Conservation (phyloP, 2,113 vertebrate species). For the Amblyornis subalaris region DNA sequence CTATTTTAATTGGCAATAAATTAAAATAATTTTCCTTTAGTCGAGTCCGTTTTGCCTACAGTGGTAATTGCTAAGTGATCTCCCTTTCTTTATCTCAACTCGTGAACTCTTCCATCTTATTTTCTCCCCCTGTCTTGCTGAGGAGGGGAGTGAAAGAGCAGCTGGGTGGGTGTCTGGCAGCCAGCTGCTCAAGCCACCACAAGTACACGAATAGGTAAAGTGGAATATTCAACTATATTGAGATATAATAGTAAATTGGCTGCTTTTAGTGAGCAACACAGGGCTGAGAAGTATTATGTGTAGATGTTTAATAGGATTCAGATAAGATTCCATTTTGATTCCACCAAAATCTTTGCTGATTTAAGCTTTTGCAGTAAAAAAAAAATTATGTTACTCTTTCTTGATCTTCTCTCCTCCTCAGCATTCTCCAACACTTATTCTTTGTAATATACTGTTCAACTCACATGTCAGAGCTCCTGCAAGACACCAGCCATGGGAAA, state of each 20-base stretch:
- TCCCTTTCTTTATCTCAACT: neutral
- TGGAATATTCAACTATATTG: neutral
- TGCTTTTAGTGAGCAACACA: neutral
- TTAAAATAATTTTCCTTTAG: neutral
- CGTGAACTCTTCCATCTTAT: neutral
- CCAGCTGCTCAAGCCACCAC: neutral
- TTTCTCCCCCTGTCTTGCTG: neutral
- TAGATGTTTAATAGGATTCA: neutral
- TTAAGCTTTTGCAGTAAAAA: neutral
- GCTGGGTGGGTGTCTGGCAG: neutral
- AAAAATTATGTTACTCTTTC: neutral
- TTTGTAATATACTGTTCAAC: neutral
- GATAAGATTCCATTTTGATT: neutral
- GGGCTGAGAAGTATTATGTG: neutral
- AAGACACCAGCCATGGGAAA: neutral
- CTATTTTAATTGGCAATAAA: neutral
- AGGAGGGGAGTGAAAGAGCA: neutral
- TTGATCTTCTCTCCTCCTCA: neutral
- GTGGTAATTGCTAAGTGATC: neutral
- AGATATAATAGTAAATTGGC: neutral
- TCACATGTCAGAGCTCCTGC: neutral
- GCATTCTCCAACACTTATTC: neutral
- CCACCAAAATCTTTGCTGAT: neutral
- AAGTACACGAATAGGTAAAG: neutral
- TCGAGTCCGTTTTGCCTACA: neutral